Evolutionary conservation across 2,888 invertebrate species (phyloP).

Genomic region (Drosophila differens): DNA sequence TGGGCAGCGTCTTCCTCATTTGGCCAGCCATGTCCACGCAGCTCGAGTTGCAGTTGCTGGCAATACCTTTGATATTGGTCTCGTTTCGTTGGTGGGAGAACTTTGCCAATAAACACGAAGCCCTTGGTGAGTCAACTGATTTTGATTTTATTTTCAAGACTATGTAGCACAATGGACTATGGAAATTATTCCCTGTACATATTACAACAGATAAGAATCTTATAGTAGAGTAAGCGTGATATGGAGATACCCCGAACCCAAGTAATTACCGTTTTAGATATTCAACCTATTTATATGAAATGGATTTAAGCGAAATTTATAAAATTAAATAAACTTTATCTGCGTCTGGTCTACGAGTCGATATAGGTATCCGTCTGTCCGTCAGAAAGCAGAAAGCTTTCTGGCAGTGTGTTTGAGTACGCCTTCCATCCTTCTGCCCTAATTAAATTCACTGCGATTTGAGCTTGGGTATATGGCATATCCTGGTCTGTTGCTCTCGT

Average conservation of each 20-base stretch:
- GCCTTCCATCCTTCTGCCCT: not conserved
- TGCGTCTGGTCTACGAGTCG: not conserved
- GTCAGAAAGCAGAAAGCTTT: too few relatives aligned
- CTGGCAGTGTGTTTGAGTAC: not conserved
- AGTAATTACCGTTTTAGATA: not conserved
- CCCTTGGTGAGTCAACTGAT: slow-evolving; percentile 67
- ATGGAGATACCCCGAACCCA: not conserved
- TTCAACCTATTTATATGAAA: not conserved
- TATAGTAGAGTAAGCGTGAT: not conserved
- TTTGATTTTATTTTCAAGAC: not conserved
- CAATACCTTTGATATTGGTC: slow-evolving; percentile 88
- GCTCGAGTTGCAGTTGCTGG: slow-evolving; percentile 87
- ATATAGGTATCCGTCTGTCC: not conserved
- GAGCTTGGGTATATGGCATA: not conserved
- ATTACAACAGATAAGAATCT: not conserved
- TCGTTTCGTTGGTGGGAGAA: slow-evolving; percentile 95
- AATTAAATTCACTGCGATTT: not conserved
- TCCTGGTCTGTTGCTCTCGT: not conserved
- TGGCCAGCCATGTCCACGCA: slow-evolving; percentile 88
- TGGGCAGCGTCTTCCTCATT: slow-evolving; percentile 89
- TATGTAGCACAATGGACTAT: not conserved
- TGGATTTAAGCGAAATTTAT: not conserved
- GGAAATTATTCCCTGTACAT: not conserved
- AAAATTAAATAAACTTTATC: not conserved
- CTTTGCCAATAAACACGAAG: slow-evolving; percentile 86